These are phyloP conservation scores for Anhinga anhinga DNA, from an alignment of 2,113 vertebrate species.

Conservation along the genomic window DNA sequence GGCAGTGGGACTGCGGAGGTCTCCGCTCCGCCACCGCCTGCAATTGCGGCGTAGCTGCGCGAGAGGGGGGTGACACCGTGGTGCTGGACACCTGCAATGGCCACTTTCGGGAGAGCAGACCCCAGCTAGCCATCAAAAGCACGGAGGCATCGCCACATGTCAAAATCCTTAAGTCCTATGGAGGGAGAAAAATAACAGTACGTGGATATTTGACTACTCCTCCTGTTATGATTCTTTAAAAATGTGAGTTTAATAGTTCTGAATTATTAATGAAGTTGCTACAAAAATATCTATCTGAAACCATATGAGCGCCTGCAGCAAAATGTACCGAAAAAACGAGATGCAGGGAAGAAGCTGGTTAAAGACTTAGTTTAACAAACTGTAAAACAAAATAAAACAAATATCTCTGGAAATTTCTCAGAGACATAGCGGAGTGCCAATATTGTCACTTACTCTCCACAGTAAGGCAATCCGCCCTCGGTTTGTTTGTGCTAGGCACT, in stretches of 20 bases:
- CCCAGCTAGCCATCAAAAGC: constrained; percentile 69
- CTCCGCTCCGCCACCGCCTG: constrained; percentile 68
- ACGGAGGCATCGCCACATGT: neutral
- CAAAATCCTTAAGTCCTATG: constrained; percentile 77
- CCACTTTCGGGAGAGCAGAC: constrained; percentile 65
- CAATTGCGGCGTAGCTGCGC: constrained; percentile 69
- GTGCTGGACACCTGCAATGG: constrained; percentile 79
- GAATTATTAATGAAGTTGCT: neutral
- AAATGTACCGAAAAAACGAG: rapidly evolving
- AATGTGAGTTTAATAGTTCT: neutral
- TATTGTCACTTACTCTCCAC: neutral
- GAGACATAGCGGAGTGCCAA: rapidly evolving
- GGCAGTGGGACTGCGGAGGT: constrained; percentile 79
- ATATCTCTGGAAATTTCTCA: neutral
- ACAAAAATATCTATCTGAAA: neutral
- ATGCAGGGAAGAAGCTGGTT: neutral
- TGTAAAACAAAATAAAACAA: neutral
- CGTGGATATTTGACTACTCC: neutral
- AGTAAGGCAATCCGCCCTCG: neutral
- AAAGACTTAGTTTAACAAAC: neutral
- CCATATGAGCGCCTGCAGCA: neutral
- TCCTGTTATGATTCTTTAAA: neutral
- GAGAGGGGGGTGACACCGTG: constrained; percentile 69
- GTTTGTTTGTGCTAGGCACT: neutral
- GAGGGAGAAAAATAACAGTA: constrained; percentile 84